Base-by-base conservation (phyloP, 2,113 vertebrate species). In the Tyrannus savana region DNA sequence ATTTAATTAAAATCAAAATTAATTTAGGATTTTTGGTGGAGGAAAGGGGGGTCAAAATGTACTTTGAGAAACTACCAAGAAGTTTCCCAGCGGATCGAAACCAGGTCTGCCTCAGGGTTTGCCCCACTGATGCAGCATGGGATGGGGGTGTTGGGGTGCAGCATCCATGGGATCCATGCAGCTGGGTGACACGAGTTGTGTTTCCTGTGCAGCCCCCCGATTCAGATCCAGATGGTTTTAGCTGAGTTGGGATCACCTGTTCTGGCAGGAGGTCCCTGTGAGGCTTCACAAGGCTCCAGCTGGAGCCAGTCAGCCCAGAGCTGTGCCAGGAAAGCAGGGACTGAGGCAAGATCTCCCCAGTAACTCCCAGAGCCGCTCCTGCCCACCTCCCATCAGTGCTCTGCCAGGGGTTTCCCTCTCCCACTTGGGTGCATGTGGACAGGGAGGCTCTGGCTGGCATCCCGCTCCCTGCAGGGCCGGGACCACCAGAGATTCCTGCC, bases 1-100 rank as follows among this genome's bases (percentile, higher is more conserved):
- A 97, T 97, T 96, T 97, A 97, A 98, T 98, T 97, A 97, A 97
- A 97, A 97, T 92, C 80, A 87, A 96, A 95, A 97, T 97, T 91
- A 97, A 97, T 96, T 96, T 60, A 47, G 50, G 46, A 73, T 55
- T 94, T 96, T 92, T 89, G 91, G 83, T 67, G 78, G 66, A 73
- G 67, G 44, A 53, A 69, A 67, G 4, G 27, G 35, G 47, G 37
- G 37, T 81, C 64, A 62, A 52, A 90, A 35, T 12, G 13, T 81
- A 39, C 75, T 74, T 67, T 39, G 53, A 58, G 62, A 87, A 87
- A 76, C 39, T 84, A 27, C 19, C 4, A 31, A 72, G 73, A 95
- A 87, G 62, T 87, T 87, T 79, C 37, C 56, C 41, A 41, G 86
- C 22, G 16, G 9, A 42, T 60, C 1, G 1, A 47, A 73, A 44